Evolutionary conservation across 2,113 vertebrate genomes (phyloP), one percentile per base, ranked within the genome.

Genomic region (Caranx melampygus): DNA sequence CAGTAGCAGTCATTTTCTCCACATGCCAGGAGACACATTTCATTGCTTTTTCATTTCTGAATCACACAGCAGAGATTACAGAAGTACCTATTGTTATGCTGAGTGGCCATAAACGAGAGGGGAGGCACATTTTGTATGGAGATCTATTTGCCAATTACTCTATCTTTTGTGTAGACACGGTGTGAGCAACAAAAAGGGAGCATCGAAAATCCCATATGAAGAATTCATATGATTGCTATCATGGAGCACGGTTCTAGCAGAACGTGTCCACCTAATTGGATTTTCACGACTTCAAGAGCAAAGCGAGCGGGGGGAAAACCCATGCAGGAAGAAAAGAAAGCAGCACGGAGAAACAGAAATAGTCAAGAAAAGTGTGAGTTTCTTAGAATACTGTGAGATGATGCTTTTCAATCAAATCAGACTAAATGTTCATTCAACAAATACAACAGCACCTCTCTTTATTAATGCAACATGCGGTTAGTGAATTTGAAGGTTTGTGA

Each of bases 121-220:
- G 66, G 67, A 16, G 79, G 82, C 54, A 61, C 66, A 81, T 80
- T 90, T 87, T 87, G 79, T 81, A 72, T 78, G 76, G 83, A 78
- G 81, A 88, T 91, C 81, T 91, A 86, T 93, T 88, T 92, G 85
- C 84, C 90, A 93, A 92, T 93, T 94, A 89, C 87, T 88, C 77
- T 16, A 62, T 73, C 77, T 87, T 90, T 84, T 91, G 91, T 90
- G 87, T 90, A 87, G 88, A 89, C 79, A 82, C 2, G 11, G 72
- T 74, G 76, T 78, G 80, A 85, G 82, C 63, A 84, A 73, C 65
- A 44, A 85, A 72, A 72, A 71, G 86, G 78, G 65, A 77, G 81
- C 75, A 77, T 82, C 54, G 72, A 71, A 91, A 86, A 84, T 88
- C 83, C 81, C 74, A 78, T 86, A 92, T 90, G 86, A 89, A 92